Percentiles rank a stretch among this genome's conserved stretches.
Evolutionary conservation across 2,888 invertebrate genomes (phyloP).

Genomic region (Xanthorhoe designata): DNA sequence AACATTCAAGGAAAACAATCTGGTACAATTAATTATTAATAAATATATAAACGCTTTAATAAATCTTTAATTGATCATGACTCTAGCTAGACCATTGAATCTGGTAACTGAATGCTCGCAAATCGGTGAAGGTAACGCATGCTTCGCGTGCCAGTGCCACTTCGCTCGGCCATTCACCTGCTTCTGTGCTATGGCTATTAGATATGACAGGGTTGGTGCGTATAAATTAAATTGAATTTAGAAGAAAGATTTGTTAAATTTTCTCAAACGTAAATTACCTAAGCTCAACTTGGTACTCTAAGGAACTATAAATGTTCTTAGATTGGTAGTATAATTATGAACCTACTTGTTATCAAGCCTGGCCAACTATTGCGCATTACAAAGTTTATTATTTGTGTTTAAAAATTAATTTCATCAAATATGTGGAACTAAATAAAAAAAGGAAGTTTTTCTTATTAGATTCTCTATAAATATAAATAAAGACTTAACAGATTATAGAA

Average conservation of each 20-base stretch:
- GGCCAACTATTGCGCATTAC: too few species aligned
- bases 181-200: slow-evolving; percentile 47
- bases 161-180: slow-evolving; percentile 68
- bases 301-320: too few species aligned
- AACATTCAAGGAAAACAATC: too few species aligned
- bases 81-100: slow-evolving; percentile 34
- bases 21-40: neutral
- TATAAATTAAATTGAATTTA: slow-evolving; percentile 10
- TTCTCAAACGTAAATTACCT: neutral
- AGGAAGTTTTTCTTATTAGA: too few species aligned
- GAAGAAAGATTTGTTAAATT: neutral
- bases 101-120: slow-evolving; percentile 53
- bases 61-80: slow-evolving; percentile 30
- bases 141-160: slow-evolving; percentile 56
- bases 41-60: neutral
- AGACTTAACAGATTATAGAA: slow-evolving; percentile 13
- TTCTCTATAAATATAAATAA: too few species aligned
- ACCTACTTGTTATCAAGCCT: too few species aligned
- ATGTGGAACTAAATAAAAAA: too few species aligned
- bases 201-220: slow-evolving; percentile 40
- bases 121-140: slow-evolving; percentile 64
- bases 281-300: too few species aligned
- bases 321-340: too few species aligned
- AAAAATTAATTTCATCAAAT: too few species aligned
- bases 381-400: too few species aligned